Percentiles rank a stretch among this genome's conserved stretches.
Conservation (phyloP, 2,113 vertebrate genomes). For the Aleadryas rufinucha region DNA sequence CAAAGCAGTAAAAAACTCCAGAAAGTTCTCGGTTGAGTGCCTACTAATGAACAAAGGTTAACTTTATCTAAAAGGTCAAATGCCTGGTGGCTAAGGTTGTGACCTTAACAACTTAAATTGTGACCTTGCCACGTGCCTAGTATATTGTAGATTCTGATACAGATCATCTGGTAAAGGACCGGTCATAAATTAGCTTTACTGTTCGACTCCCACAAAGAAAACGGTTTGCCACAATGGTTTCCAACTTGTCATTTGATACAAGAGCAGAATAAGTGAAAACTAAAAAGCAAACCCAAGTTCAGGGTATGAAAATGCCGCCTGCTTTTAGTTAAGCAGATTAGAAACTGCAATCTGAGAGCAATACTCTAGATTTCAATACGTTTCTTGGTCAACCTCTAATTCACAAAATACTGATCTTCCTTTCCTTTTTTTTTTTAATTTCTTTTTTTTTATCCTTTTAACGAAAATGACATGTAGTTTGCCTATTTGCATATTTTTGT, state of each 20-base stretch:
- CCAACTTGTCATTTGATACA: constrained; percentile 71
- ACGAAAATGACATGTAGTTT: constrained; percentile 6
- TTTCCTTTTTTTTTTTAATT: neutral
- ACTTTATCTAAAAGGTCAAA: constrained; percentile 97
- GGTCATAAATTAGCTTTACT: constrained; percentile 83
- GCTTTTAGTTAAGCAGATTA: constrained; percentile 59
- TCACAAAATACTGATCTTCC: constrained; percentile 29
- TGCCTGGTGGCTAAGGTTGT: constrained; percentile 87
- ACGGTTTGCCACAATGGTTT: constrained; percentile 72
- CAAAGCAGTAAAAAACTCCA: constrained; percentile 78
- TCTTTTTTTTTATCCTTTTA: neutral
- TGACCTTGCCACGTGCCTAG: constrained; percentile 88
- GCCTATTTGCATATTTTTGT: constrained; percentile 50
- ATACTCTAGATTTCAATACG: constrained; percentile 51
- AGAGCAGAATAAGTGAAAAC: constrained; percentile 47
- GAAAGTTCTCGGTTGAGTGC: constrained; percentile 86
- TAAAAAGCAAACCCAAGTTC: constrained; percentile 59
- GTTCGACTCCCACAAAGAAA: constrained; percentile 74
- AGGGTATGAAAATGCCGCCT: constrained; percentile 42
- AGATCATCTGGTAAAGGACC: constrained; percentile 77
- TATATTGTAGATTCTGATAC: constrained; percentile 85
- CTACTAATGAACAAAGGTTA: constrained; percentile 91
- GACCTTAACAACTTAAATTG: constrained; percentile 89
- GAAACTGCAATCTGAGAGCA: constrained; percentile 51
- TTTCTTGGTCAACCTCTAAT: constrained; percentile 59